A percentile compares a stretch with the other conserved stretches of the same genome.
These are phyloP conservation scores for Saccopteryx bilineata DNA, from an alignment of 2,113 vertebrate species.

Conservation along the genomic window DNA sequence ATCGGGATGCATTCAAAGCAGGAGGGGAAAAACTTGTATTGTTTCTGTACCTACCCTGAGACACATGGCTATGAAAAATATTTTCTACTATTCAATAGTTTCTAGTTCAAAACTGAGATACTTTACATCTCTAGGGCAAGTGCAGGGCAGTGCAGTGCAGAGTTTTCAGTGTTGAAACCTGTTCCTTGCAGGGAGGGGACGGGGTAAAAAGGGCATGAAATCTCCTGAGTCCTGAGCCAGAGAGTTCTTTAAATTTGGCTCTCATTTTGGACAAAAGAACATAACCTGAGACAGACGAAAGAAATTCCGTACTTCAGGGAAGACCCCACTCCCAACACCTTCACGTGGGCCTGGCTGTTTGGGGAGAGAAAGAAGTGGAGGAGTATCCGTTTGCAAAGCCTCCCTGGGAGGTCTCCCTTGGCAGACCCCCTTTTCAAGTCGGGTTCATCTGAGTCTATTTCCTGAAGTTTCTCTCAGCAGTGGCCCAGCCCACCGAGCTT, in stretches of 20 bases:
- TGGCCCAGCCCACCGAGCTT: background rate
- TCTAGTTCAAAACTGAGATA: background rate
- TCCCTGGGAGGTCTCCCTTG: background rate
- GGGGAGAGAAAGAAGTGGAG: background rate
- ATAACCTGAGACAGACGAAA: background rate
- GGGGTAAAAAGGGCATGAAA: background rate
- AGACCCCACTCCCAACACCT: background rate
- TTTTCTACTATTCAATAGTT: background rate
- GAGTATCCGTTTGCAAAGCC: background rate
- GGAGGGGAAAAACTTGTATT: background rate
- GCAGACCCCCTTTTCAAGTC: background rate
- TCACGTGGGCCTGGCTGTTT: background rate
- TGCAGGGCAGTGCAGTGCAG: background rate
- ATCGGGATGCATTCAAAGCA: background rate
- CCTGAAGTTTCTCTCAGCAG: background rate
- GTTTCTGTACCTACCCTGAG: background rate
- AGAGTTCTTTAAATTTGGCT: background rate
- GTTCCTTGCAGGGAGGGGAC: background rate
- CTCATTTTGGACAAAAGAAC: conserved; percentile 35
- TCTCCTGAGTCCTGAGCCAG: background rate
- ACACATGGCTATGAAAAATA: background rate
- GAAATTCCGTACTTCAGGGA: background rate
- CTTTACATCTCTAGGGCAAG: background rate
- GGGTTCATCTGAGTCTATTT: background rate
- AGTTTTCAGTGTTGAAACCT: background rate